A percentile compares a stretch with the other conserved stretches of the same genome.
Conservation (phyloP, 2,113 vertebrate genomes). For the Terrapene triunguis region DNA sequence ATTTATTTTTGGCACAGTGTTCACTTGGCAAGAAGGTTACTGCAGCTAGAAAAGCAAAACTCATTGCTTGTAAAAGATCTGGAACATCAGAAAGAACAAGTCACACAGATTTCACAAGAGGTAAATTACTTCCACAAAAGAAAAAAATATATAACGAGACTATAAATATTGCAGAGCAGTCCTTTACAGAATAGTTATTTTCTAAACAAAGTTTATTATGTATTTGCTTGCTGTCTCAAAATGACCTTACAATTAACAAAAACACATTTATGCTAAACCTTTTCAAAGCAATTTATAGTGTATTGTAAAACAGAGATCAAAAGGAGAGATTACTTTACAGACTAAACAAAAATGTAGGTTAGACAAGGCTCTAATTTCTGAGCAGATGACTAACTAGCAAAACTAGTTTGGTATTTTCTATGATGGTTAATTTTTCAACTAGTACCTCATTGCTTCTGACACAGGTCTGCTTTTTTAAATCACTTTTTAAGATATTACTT, state of each 20-base stretch:
- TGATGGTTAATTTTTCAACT: constrained; percentile 58
- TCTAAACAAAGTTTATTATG: constrained; percentile 63
- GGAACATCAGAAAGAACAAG: constrained; percentile 86
- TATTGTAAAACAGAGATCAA: constrained; percentile 72
- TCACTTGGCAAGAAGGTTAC: constrained; percentile 95
- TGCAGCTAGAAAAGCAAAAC: constrained; percentile 96
- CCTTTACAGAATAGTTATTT: constrained; percentile 63
- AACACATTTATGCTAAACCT: constrained; percentile 31
- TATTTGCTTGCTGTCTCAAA: constrained; percentile 55
- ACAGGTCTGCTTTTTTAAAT: constrained; percentile 39
- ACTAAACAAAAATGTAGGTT: constrained; percentile 69
- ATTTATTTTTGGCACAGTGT: constrained; percentile 83
- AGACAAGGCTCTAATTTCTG: constrained; percentile 68
- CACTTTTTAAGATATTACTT: not conserved
- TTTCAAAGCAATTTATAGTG: constrained; percentile 62
- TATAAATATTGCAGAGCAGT: constrained; percentile 17
- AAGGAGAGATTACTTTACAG: constrained; percentile 67
- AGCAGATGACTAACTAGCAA: constrained; percentile 57
- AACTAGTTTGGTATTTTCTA: constrained; percentile 66
- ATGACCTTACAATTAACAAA: constrained; percentile 50
- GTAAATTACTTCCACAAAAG: constrained; percentile 81
- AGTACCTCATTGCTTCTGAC: constrained; percentile 30
- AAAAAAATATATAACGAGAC: constrained; percentile 33
- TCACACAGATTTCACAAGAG: constrained; percentile 89
- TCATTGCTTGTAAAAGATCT: constrained; percentile 91